A percentile compares a stretch with the other conserved stretches of the same genome.
phyloP scores from a whole-genome alignment of 35 echinoderm and acorn worm species.

The Ptychodera flava region DNA sequence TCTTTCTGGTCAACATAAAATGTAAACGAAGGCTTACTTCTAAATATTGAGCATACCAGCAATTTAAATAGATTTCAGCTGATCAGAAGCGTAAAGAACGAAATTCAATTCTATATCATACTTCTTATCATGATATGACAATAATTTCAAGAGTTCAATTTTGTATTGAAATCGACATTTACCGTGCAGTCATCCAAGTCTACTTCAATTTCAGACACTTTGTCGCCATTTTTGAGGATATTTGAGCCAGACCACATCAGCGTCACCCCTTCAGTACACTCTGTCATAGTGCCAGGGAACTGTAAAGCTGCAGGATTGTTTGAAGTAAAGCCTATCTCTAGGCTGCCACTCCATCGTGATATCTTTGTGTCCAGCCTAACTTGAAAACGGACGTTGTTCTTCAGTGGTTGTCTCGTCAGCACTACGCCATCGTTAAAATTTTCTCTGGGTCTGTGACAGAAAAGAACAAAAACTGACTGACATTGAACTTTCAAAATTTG shows the following conservation, averaged over 20 bases:
- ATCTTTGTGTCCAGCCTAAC: not conserved
- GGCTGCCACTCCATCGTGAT: not conserved
- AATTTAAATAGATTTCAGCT: not conserved
- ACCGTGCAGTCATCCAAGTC: not conserved
- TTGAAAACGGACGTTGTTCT: not conserved
- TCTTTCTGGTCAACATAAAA: not conserved
- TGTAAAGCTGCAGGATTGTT: not conserved
- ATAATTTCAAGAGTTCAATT: too few species aligned
- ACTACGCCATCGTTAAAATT: not conserved
- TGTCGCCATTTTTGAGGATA: not conserved
- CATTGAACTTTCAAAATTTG: too few species aligned
- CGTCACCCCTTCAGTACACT: not conserved
- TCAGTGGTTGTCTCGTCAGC: not conserved
- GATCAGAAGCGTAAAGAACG: too few species aligned
- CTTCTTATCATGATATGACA: too few species aligned
- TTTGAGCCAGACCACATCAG: not conserved
- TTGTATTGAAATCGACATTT: not conserved
- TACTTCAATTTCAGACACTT: not conserved
- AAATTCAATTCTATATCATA: too few species aligned
- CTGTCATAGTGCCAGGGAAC: not conserved
- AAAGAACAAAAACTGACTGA: too few species aligned
- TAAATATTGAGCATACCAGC: not conserved
- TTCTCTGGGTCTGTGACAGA: too few species aligned
- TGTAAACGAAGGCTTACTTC: not conserved
- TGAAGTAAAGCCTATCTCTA: not conserved